Evolutionary conservation across 2,113 vertebrate species (phyloP), one percentile per base, ranked within the genome.

Genomic region (Xenotilapia longispinis): DNA sequence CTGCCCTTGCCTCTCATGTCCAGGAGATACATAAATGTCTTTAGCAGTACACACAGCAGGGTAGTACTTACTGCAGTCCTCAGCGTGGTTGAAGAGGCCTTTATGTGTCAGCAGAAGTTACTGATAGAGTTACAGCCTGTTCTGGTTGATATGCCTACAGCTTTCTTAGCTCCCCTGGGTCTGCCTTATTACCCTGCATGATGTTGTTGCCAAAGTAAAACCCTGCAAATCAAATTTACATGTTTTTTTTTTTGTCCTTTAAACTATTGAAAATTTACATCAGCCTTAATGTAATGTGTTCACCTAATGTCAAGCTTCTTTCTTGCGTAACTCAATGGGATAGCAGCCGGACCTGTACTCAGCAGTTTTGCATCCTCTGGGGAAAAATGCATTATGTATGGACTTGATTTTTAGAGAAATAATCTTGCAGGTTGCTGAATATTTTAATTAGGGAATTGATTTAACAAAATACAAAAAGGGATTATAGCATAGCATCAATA

Each of bases 51-150:
- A 65, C 85, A 53, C 15, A 49, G 73, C 88, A 55, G 47, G 55
- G 63, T 55, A 15, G 85, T 60, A 17, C 60, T 85, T 40, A 60
- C 42, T 78, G 73, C 26, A 8, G 45, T 49, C 10, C 26, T 78
- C 73, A n/a, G 26, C 53, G 38, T 15, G 87, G 83, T 86, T 83
- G 84, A 63, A 81, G 78, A 88, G 89, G 65, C 90, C 89, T 91
- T 87, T 78, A 80, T 89, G 86, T 92, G 91, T 90, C 91, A 92
- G 83, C 53, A 87, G 88, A 82, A 83, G 83, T 89, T 92, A 92
- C 81, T 55, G 89, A 88, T 87, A 57, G 83, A 91, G 91, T 88
- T 89, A 54, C 70, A 87, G 85, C 53, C 87, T 87, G 89, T 63
- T 90, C 84, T 68, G 84, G 79, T 47, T 88, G 87, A 90, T 87